A percentile compares a stretch with the other conserved stretches of the same genome.
Conservation (phyloP, 2,113 vertebrate genomes). For the Salvelinus alpinus region DNA sequence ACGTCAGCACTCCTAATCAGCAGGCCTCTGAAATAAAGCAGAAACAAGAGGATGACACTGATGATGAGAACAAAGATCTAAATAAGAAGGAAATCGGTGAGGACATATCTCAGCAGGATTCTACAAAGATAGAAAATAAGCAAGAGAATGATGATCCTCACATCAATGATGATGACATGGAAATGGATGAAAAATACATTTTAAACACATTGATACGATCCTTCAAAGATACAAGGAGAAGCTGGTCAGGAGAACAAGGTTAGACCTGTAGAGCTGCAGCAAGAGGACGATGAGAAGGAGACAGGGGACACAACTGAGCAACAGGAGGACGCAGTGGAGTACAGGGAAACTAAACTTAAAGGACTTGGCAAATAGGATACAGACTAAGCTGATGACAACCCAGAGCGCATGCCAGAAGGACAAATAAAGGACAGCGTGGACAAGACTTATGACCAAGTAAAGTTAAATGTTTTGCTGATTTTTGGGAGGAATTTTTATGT, state of each 20-base stretch:
- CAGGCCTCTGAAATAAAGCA: no score
- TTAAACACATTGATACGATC: no score
- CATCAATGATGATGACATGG: no score
- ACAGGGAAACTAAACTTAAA: background rate
- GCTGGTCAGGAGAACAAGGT: slow-evolving; percentile 5
- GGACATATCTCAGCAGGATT: no score
- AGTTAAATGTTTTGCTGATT: slow-evolving; percentile 8
- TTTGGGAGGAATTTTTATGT: background rate
- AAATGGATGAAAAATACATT: no score
- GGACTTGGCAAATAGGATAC: slow-evolving; percentile 6
- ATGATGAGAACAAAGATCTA: no score
- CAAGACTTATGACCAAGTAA: slow-evolving; percentile 57
- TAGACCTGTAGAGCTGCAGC: slow-evolving; percentile 1
- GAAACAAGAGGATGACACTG: no score
- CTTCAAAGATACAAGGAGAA: background rate
- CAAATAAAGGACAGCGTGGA: slow-evolving; percentile 24
- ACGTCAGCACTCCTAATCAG: no score
- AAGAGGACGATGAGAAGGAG: slow-evolving; percentile 17
- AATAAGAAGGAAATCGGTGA: no score
- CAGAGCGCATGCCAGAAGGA: slow-evolving; percentile 27
- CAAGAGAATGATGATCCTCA: no score
- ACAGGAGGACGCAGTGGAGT: slow-evolving; percentile 8
- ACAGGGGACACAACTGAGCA: slow-evolving; percentile 7
- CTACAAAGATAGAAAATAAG: no score
- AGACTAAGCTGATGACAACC: slow-evolving; percentile 23